Base-by-base conservation (phyloP, 2,888 invertebrate species). In the Epinotia demarniana region DNA sequence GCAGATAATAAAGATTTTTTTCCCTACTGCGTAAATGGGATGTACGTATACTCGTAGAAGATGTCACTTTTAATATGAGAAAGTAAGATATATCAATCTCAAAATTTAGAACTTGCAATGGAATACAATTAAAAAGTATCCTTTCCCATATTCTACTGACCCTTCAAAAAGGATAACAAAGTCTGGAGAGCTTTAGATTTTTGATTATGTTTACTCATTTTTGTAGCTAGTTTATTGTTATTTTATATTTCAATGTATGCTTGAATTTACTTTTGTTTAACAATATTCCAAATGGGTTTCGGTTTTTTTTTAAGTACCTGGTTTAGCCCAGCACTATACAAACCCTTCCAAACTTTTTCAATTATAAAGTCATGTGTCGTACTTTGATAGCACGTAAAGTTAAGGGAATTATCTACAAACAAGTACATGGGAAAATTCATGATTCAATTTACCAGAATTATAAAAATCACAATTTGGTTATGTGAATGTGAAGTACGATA, bases 321-420 rank as follows among this genome's bases (percentile, higher is more conserved):
- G 4, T 23, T 18, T 13, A 33, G 12, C 62, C 43, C 60, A 71
- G 16, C 71, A 46, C 71, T 72, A 67, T 16, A 4, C 33, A 55
- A 27, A 64, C 74, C 72, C 49, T 60, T 62, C 53, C 27, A 70
- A 78, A 78, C 74, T 78, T 78, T 78, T 78, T 78, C 74, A 78
- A 78, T 78, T 78, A 78, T 75, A 75, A 75, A 72, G 57, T 46
- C 55, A 75, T 75, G 62, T 72, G 72, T 72, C 72, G 75, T 62
- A 67, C 66, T 66, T 46, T 62, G 62, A 71, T 66, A 46, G 53
- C 60, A 57, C 27, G 43, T 61, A 16, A 66, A 75, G 55, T 75
- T 43, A 58, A 64, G 71, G 66, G 72, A 71, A 53, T 66, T 43
- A 43, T 55, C 60, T 23, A 66, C 66, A 18, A 39, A 58, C 19